Evolutionary conservation across 2,888 invertebrate species (phyloP), one percentile per base, ranked within the genome.

Genomic region (Lissonota sp.): DNA sequence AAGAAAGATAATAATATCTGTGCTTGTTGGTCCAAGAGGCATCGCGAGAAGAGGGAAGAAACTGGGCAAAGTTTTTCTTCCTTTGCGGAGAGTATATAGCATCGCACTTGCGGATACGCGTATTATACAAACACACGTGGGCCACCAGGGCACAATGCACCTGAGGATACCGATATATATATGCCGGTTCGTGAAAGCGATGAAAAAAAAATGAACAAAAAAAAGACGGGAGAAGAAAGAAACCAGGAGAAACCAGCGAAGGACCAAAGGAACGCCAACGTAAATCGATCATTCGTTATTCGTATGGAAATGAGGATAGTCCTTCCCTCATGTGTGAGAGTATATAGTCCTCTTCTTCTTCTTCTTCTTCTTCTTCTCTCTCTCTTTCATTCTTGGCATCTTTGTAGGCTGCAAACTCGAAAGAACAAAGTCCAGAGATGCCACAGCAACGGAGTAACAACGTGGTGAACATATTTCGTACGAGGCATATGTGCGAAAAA

Each of bases 271-370:
- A 72, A 69, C 67, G 62, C 67, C 63, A 63, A 72, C 63, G 76
- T 76, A 64, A 80, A 76, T 76, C 80, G 80, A 80, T 73, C 69
- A 73, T 73, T 80, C 80, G 67, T 80, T 64, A 77, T 81, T 81
- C 80, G 77, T 73, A 77, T 81, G 80, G 77, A 81, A 73, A 81
- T 81, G 39, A 77, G 63, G 51, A 49, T 51, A 14, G 64, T 26
- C 37, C 10, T 16, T 14, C 26, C 46, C 12, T 16, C 6, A 16
- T 42, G 42, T 46, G 63, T 63, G 4, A 10, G 7, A 26, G 26
- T 26, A 26, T 26, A 26, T 26, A 26, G 26, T 26, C 26, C 26
- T 72, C 7, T 26, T 57, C 37, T 8, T 10, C 12, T 40, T 12
- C 39, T 12, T 26, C 46, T 42, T 8, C 26, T 12, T 58, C 53